phyloP scores from a whole-genome alignment of 2,888 invertebrate species.

The Diaphora mendica region DNA sequence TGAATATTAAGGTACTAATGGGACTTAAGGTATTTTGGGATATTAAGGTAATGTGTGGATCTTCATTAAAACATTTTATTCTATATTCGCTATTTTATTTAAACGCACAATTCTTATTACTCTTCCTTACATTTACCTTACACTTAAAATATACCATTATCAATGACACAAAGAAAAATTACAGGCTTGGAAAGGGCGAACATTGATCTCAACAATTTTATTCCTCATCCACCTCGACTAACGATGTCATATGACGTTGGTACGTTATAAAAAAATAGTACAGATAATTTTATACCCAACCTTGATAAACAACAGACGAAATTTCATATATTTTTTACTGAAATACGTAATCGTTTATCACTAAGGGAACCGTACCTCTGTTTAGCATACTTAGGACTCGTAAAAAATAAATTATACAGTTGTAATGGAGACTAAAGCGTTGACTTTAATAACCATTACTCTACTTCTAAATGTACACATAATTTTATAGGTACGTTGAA shows the following conservation, averaged over 20 bases:
- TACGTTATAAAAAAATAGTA: background rate
- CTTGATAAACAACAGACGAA: background rate
- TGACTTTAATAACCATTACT: constrained; percentile 1
- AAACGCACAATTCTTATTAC: no score
- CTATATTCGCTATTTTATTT: no score
- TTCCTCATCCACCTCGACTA: background rate
- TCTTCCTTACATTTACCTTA: no score
- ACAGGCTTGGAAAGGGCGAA: no score
- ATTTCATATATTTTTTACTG: background rate
- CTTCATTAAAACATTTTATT: no score
- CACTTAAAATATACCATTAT: no score
- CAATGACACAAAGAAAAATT: no score
- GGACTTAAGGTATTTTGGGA: no score
- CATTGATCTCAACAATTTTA: background rate
- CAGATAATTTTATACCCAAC: background rate
- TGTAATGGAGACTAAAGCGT: background rate
- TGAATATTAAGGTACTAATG: no score
- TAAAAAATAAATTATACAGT: background rate
- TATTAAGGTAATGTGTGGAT: no score
- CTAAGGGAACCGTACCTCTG: background rate
- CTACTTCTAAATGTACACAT: background rate
- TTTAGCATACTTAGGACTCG: background rate
- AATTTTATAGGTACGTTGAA: background rate
- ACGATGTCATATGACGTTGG: background rate
- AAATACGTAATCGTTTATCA: background rate